Evolutionary conservation across 2,113 vertebrate genomes (phyloP), one percentile per base, ranked within the genome.

Genomic region (Junco hyemalis): DNA sequence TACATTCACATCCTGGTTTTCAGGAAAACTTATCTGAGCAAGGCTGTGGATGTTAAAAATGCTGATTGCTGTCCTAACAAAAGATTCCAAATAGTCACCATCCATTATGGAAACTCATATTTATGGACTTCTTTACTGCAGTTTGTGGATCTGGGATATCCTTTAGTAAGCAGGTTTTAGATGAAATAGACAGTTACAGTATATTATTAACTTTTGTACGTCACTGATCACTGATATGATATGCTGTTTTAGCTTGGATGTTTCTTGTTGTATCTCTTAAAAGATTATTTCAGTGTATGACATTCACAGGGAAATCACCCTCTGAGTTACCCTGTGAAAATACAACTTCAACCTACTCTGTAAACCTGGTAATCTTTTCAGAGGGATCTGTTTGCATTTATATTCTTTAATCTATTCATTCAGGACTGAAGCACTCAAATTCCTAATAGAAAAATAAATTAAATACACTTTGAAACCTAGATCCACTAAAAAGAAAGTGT

Each of bases 111-210:
- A 86, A 91, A 88, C 66, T 93, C 31, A 33, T 73, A 82, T 93
- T 90, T 93, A 57, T 81, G 33, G 35, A 82, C 36, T 81, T 68
- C 20, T 51, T 81, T 91, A 35, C n/a, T 14, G 5, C 36, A 81
- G 26, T 73, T 16, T 77, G 6, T 84, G 69, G 42, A 33, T 85
- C 29, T 88, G 44, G 3, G 42, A 56, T 31, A 86, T 6, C 5
- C 33, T 82, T 95, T 76, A 90, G 19, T 90, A 96, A 95, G 59
- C 63, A 87, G 40, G 48, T 87, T 90, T 96, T 82, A 65, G 61
- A 90, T 11, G n/a, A 77, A 81, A 88, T 56, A 81, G 33, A 76
- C 9, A 69, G 28, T 86, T 81, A 66, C 23, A 31, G 4, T 71
- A 5, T 84, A 78, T 94, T 93, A 93, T 95, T 94, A 86, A 80